Conservation (phyloP, 2,797 vertebrate species). For the Clarias pachynema region DNA sequence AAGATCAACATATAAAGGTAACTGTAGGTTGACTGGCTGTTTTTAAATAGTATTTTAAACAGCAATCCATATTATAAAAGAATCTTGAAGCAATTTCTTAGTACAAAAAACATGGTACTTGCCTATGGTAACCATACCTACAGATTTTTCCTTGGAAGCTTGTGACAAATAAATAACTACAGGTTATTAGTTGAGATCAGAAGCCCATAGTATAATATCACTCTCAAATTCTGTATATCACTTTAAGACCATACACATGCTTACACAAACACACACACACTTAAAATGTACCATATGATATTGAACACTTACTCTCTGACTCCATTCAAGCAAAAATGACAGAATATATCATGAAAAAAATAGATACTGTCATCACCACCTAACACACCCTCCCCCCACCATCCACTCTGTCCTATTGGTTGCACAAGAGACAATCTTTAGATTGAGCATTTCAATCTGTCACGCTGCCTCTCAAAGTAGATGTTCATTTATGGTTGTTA, state of each 20-base stretch:
- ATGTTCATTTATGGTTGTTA: conserved; percentile 75
- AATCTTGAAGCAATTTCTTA: background rate
- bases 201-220: background rate
- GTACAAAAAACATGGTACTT: background rate
- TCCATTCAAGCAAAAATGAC: conserved; percentile 24
- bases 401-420: conserved; percentile 13
- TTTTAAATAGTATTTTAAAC: too few species aligned
- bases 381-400: conserved; percentile 34
- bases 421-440: conserved; percentile 65
- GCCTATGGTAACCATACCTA: background rate
- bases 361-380: conserved; percentile 46
- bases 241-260: background rate
- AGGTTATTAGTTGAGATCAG: background rate
- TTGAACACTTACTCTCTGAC: conserved; percentile 27
- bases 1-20: too few species aligned
- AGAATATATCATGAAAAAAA: conserved; percentile 41
- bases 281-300: conserved; percentile 8
- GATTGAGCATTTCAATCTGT: conserved; percentile 72
- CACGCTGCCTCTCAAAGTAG: conserved; percentile 62
- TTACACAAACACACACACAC: background rate
- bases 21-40: too few species aligned
- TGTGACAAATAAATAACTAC: background rate
- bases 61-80: background rate
- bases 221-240: background rate
- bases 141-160: background rate